Percentiles rank a stretch among this genome's conserved stretches.
These are phyloP conservation scores for Platycheirus albimanus DNA, from an alignment of 2,888 invertebrate genomes.

Conservation along the genomic window DNA sequence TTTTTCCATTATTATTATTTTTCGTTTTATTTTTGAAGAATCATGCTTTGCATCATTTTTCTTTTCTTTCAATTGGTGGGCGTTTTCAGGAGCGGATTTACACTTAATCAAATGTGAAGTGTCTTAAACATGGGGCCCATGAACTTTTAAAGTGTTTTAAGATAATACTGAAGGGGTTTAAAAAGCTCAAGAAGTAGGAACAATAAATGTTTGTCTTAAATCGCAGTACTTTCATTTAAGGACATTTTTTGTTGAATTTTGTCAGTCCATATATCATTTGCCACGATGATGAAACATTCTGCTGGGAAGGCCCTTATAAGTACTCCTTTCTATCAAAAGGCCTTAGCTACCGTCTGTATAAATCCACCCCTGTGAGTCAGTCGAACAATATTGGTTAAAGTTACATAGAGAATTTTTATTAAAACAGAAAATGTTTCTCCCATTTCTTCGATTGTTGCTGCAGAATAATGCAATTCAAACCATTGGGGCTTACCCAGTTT, in stretches of 20 bases:
- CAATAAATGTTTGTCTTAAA: too few relatives aligned
- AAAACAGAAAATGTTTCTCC: constrained; percentile 52
- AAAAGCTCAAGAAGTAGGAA: too few relatives aligned
- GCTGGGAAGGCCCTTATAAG: too few relatives aligned
- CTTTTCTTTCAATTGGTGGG: not conserved
- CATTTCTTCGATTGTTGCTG: constrained; percentile 41
- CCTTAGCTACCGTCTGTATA: not conserved
- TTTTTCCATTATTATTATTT: constrained; percentile 35
- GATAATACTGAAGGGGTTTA: too few relatives aligned
- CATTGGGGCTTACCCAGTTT: constrained; percentile 33
- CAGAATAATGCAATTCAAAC: constrained; percentile 60
- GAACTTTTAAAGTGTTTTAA: too few relatives aligned
- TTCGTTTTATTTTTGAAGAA: constrained; percentile 17
- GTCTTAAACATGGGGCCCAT: too few relatives aligned
- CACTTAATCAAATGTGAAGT: too few relatives aligned
- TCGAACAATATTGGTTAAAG: not conserved
- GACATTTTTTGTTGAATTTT: too few relatives aligned
- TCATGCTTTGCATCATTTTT: constrained; percentile 58
- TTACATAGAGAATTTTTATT: constrained; percentile 37
- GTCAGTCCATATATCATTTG: too few relatives aligned
- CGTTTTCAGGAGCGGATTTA: constrained; percentile 6
- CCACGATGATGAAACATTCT: too few relatives aligned
- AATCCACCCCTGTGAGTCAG: not conserved
- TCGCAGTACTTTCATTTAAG: too few relatives aligned
- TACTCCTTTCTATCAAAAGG: not conserved